These are phyloP conservation scores for Diarsia mendica DNA, from an alignment of 2,888 invertebrate species.

Conservation along the genomic window DNA sequence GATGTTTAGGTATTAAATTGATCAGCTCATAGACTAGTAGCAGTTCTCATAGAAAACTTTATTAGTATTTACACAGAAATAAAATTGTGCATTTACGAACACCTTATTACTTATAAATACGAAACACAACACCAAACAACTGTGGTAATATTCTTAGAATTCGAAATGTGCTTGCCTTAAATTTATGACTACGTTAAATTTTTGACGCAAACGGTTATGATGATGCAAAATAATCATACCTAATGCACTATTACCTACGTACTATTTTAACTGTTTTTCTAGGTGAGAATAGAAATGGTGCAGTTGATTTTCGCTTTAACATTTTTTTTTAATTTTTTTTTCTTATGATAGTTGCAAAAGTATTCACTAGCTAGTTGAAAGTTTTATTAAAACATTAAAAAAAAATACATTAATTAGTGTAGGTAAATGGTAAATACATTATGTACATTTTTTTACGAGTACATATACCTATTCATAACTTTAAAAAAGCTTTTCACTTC, in stretches of 20 bases:
- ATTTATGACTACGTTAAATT: conserved; percentile 71
- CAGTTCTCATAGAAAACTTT: conserved; percentile 1
- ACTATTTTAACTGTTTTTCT: conserved; percentile 39
- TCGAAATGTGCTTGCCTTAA: conserved; percentile 79
- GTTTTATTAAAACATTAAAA: background rate
- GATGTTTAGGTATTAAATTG: background rate
- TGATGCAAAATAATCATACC: conserved; percentile 60
- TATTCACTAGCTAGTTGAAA: background rate
- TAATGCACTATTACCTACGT: conserved; percentile 50
- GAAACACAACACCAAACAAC: conserved; percentile 83
- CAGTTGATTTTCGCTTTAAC: background rate
- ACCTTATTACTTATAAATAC: conserved; percentile 74
- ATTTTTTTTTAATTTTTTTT: background rate
- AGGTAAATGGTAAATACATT: no score
- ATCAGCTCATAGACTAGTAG: background rate
- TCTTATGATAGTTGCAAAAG: background rate
- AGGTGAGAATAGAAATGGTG: conserved; percentile 26
- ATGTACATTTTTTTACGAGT: no score
- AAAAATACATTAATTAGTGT: no score
- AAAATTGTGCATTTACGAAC: conserved; percentile 59
- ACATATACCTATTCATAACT: no score
- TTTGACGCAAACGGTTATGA: conserved; percentile 54
- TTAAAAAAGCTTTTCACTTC: no score
- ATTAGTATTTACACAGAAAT: conserved; percentile 40
- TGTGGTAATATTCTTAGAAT: conserved; percentile 85